phyloP scores from a whole-genome alignment of 2,113 vertebrate genomes.

The Chelonoidis abingdonii region DNA sequence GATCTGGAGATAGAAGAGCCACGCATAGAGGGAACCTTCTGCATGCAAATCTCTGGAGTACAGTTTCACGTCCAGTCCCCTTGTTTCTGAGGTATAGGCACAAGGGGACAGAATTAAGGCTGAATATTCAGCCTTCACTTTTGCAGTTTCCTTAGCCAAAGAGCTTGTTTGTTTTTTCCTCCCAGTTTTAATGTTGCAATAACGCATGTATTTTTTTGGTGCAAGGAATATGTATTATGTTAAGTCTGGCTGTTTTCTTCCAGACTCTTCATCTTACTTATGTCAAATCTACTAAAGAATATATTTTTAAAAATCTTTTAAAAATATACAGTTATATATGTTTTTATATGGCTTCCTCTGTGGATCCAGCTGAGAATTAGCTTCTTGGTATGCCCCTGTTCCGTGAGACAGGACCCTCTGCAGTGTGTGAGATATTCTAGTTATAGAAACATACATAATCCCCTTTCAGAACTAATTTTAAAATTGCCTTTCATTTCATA shows the following conservation, averaged over 20 bases:
- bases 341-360: background rate
- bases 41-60: too few species aligned
- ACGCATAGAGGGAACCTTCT: background rate
- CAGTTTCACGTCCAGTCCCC: background rate
- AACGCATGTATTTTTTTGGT: background rate
- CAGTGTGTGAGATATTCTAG: background rate
- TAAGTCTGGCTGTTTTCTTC: background rate
- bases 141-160: background rate
- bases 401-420: background rate
- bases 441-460: background rate
- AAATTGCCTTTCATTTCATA: background rate
- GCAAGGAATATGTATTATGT: background rate
- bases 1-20: background rate
- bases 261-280: background rate
- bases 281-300: background rate
- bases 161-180: background rate
- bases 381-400: background rate
- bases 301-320: background rate
- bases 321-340: background rate
- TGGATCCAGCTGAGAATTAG: background rate
- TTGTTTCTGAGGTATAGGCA: background rate
- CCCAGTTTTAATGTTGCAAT: background rate
- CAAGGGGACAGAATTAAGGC: background rate
- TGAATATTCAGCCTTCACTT: background rate
- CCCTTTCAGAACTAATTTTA: background rate